Percentiles rank a stretch among this genome's conserved stretches.
Evolutionary conservation across 2,797 vertebrate species (phyloP).

Genomic region (Monodelphis domestica): DNA sequence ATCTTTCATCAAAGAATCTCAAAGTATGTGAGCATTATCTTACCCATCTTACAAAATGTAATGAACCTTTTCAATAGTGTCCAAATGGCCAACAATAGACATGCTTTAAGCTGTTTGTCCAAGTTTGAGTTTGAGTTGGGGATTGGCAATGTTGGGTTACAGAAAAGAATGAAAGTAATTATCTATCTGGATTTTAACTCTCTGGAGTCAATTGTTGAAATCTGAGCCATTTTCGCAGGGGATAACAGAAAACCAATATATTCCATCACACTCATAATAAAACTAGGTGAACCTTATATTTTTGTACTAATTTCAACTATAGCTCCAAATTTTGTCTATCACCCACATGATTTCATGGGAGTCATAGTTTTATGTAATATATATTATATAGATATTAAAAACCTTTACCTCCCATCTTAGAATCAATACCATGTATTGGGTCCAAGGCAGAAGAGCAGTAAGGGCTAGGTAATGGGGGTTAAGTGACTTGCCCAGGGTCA

Average conservation of each 20-base stretch:
- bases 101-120: not conserved
- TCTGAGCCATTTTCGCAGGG: not conserved
- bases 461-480: too few species aligned
- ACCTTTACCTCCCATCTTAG: too few species aligned
- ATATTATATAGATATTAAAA: too few species aligned
- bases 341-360: not conserved
- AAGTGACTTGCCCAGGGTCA: too few species aligned
- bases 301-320: not conserved
- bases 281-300: not conserved
- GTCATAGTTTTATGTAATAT: too few species aligned
- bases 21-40: not conserved
- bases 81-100: too few species aligned
- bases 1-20: not conserved
- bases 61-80: not conserved
- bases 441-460: too few species aligned
- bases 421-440: too few species aligned
- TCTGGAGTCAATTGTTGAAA: not conserved
- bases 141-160: not conserved
- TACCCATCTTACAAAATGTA: not conserved
- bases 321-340: not conserved
- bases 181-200: not conserved
- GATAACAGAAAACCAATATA: not conserved
- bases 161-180: not conserved
- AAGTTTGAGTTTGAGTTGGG: not conserved
- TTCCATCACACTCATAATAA: not conserved